Conservation (phyloP, 2,797 vertebrate genomes). For the Gambelia wislizenii region DNA sequence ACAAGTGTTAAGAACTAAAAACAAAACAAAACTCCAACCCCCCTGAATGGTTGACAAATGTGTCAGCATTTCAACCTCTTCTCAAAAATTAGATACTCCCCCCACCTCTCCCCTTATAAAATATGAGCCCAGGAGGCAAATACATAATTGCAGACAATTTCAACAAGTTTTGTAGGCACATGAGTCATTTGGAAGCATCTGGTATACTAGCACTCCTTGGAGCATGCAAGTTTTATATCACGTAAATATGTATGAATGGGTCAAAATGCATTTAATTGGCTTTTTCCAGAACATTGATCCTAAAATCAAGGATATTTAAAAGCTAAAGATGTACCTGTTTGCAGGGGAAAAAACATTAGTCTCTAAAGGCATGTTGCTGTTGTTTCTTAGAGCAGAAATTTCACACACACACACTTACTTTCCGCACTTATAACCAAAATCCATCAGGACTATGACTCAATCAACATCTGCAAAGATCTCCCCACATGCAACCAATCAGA, state of each 20-base stretch:
- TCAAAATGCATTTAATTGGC: background rate
- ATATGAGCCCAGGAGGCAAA: conserved; percentile 13
- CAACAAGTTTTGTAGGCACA: background rate
- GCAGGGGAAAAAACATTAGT: background rate
- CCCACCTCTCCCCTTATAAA: background rate
- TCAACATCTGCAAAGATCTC: background rate
- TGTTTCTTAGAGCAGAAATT: background rate
- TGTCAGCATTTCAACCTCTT: conserved; percentile 8
- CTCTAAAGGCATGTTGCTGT: background rate
- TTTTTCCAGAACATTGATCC: background rate
- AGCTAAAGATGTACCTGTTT: too few species aligned
- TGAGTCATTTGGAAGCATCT: conserved; percentile 10
- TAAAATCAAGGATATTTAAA: background rate
- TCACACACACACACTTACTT: background rate
- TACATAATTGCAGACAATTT: background rate
- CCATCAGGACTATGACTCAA: too few species aligned
- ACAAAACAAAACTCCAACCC: background rate
- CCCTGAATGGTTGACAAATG: conserved; percentile 14
- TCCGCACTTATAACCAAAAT: background rate
- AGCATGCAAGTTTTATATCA: background rate
- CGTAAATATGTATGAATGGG: background rate
- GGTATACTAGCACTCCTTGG: background rate
- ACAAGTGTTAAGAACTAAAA: background rate
- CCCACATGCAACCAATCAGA: background rate
- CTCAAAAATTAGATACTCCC: background rate